Conservation (phyloP, 1,140 invertebrate genomes). For the Grapholita molesta region DNA sequence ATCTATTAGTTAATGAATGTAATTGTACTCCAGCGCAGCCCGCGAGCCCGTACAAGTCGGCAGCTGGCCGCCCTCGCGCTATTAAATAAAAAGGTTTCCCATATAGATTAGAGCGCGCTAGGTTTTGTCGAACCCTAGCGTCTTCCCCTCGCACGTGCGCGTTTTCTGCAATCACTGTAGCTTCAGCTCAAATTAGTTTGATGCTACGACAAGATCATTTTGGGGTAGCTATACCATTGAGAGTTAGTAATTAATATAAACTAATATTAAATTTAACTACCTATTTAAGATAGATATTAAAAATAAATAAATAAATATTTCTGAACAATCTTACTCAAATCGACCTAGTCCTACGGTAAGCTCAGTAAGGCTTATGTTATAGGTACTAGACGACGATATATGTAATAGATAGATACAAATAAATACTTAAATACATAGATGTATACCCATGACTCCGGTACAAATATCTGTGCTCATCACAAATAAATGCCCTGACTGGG, state of each 20-base stretch:
- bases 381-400: too few species aligned
- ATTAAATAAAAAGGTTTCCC: constrained; percentile 74
- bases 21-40: constrained; percentile 43
- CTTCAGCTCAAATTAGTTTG: constrained; percentile 1
- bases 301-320: too few species aligned
- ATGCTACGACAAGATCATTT: background rate
- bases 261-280: too few species aligned
- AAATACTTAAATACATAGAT: too few species aligned
- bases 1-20: constrained; percentile 58
- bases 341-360: too few species aligned
- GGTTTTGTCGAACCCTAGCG: constrained; percentile 18
- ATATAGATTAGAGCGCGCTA: constrained; percentile 27
- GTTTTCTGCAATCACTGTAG: constrained; percentile 28
- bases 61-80: constrained; percentile 53
- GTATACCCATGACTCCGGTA: too few species aligned
- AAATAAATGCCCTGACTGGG: too few species aligned
- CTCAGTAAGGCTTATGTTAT: too few species aligned
- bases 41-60: constrained; percentile 63
- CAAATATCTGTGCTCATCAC: too few species aligned
- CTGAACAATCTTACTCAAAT: too few species aligned
- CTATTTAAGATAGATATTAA: too few species aligned
- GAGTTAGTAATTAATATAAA: background rate
- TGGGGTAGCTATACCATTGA: background rate
- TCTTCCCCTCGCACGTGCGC: constrained; percentile 15
- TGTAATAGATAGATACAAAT: too few species aligned